phyloP scores from a whole-genome alignment of 2,113 vertebrate genomes.

The Phalacrocorax aristotelis region DNA sequence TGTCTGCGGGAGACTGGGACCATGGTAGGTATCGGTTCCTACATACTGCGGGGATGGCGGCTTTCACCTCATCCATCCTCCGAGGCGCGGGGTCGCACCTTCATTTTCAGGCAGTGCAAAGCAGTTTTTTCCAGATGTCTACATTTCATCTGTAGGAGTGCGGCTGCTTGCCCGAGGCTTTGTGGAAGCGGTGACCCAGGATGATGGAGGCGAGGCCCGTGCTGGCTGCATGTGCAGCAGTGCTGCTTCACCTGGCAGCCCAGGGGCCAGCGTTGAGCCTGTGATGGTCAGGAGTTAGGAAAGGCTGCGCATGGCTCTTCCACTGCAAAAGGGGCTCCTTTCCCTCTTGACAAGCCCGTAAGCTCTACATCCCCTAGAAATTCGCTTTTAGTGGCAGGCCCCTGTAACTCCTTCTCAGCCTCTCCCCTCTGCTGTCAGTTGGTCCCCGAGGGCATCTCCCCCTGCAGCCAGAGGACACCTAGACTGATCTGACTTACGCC shows the following conservation, averaged over 20 bases:
- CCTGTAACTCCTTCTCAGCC: neutral
- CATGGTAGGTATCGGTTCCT: neutral
- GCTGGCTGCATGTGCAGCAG: neutral
- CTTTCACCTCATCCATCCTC: neutral
- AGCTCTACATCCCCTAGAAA: neutral
- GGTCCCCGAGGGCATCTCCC: fast-evolving
- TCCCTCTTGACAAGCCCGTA: neutral
- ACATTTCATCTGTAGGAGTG: neutral
- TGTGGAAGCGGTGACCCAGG: neutral
- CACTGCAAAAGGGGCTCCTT: neutral
- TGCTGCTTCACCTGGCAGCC: neutral
- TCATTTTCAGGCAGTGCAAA: neutral
- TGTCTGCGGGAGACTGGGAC: neutral
- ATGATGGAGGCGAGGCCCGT: neutral
- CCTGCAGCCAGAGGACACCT: neutral
- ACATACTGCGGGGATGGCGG: fast-evolving
- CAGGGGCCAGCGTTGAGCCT: neutral
- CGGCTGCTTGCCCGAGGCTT: neutral
- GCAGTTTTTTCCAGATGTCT: neutral
- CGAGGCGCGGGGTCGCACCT: fast-evolving
- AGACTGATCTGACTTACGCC: neutral
- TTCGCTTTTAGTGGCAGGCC: neutral
- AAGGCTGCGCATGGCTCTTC: neutral
- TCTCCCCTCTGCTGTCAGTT: neutral
- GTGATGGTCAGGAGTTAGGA: neutral